Evolutionary conservation across 2,113 vertebrate species (phyloP).

Genomic region (Terrapene triunguis): DNA sequence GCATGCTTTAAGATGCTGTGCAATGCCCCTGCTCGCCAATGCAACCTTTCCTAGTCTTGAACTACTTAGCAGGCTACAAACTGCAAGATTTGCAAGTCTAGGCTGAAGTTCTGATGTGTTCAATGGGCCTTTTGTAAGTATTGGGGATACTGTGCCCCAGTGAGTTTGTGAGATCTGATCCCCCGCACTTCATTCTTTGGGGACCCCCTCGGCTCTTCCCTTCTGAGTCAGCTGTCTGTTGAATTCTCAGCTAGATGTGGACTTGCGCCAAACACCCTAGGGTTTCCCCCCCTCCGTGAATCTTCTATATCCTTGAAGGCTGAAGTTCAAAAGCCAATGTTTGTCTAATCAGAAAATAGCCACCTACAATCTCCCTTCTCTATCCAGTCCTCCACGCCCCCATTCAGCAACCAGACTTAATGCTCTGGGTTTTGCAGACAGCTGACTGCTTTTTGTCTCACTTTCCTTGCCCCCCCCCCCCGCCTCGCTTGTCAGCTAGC

Average conservation of each 20-base stretch:
- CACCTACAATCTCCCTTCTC: fast-evolving
- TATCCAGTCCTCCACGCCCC: neutral
- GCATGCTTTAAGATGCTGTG: fast-evolving
- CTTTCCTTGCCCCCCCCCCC: neutral
- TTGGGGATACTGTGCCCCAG: neutral
- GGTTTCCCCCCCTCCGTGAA: too few relatives aligned
- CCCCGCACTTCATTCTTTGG: neutral
- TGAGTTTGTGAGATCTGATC: neutral
- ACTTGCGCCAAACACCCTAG: too few relatives aligned
- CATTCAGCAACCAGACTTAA: neutral
- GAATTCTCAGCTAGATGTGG: neutral
- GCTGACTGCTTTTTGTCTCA: neutral
- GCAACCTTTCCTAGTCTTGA: neutral
- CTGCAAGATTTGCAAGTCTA: neutral
- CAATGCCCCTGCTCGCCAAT: neutral
- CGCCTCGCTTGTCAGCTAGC: neutral
- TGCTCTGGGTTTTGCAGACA: neutral
- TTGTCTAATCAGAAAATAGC: fast-evolving
- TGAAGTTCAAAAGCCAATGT: fast-evolving
- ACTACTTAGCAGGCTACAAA: neutral
- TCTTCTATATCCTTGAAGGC: neutral
- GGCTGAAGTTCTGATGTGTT: neutral
- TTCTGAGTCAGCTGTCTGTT: neutral
- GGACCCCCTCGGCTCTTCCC: neutral
- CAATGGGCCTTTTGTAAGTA: neutral